A percentile compares a stretch with the other conserved stretches of the same genome.
phyloP scores from a whole-genome alignment of 2,797 vertebrate species.

The Heterohyrax brucei region DNA sequence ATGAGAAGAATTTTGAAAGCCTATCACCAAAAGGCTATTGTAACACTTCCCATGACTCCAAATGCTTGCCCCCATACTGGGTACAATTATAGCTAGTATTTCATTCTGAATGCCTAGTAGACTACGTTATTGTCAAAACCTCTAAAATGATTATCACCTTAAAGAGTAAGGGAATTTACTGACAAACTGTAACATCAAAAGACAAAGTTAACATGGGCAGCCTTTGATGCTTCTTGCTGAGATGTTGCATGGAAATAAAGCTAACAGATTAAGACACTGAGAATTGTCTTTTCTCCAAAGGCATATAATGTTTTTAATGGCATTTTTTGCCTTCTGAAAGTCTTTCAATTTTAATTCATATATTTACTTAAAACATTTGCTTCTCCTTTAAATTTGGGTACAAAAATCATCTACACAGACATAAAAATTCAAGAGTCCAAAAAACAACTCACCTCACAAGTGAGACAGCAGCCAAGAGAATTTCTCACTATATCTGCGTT shows the following conservation, averaged over 20 bases:
- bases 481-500: slow-evolving; percentile 31
- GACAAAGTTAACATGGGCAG: slow-evolving; percentile 16
- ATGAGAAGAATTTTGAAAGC: background rate
- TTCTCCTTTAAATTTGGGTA: slow-evolving; percentile 43
- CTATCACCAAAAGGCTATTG: background rate
- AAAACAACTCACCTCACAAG: slow-evolving; percentile 70
- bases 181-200: slow-evolving; percentile 16
- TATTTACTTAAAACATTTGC: slow-evolving; percentile 62
- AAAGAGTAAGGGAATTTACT: slow-evolving; percentile 8
- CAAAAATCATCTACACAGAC: background rate
- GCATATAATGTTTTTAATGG: background rate
- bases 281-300: slow-evolving; percentile 29
- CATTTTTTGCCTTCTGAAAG: background rate
- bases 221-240: background rate
- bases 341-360: slow-evolving; percentile 53
- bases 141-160: slow-evolving; percentile 3
- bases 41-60: background rate
- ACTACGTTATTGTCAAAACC: background rate
- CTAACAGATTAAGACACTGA: background rate
- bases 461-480: slow-evolving; percentile 50
- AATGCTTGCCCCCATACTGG: background rate
- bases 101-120: background rate
- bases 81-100: slow-evolving; percentile 31
- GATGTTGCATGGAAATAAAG: slow-evolving; percentile 30
- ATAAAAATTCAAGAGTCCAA: background rate